phyloP scores from a whole-genome alignment of 2,113 vertebrate genomes.

The Apodemus sylvaticus region DNA sequence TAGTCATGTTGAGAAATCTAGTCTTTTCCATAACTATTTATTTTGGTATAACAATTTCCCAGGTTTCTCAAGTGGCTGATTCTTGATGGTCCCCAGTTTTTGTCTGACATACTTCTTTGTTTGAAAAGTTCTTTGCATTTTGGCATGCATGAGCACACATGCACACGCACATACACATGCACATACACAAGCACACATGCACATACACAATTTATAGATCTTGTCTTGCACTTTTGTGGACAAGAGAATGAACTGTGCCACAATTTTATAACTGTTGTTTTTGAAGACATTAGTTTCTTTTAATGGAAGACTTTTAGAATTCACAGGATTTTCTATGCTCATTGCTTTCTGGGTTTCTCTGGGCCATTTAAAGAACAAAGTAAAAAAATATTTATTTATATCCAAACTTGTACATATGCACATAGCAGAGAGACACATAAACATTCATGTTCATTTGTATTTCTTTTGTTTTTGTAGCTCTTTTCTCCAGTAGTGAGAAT shows the following conservation, averaged over 20 bases:
- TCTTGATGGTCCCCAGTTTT: neutral
- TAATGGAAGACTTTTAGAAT: neutral
- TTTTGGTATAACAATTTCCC: neutral
- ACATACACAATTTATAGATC: neutral
- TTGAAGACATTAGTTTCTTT: neutral
- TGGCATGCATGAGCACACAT: neutral
- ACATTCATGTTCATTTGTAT: neutral
- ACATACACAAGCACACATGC: fast-evolving
- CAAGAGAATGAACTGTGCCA: neutral
- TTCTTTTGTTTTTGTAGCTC: neutral
- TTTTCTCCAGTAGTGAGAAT: neutral
- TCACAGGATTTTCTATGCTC: neutral
- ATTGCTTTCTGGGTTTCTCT: neutral
- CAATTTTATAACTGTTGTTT: neutral
- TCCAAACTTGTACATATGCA: too few relatives aligned
- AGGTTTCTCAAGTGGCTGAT: neutral
- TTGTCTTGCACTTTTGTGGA: neutral
- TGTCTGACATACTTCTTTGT: neutral
- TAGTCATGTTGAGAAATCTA: neutral
- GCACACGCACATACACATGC: fast-evolving
- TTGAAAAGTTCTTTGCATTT: neutral
- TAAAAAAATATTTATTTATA: neutral
- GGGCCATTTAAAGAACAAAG: neutral
- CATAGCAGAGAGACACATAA: neutral
- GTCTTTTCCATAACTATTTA: neutral